Conservation (phyloP, 2,797 vertebrate species). For the Kryptolebias ocellatus region DNA sequence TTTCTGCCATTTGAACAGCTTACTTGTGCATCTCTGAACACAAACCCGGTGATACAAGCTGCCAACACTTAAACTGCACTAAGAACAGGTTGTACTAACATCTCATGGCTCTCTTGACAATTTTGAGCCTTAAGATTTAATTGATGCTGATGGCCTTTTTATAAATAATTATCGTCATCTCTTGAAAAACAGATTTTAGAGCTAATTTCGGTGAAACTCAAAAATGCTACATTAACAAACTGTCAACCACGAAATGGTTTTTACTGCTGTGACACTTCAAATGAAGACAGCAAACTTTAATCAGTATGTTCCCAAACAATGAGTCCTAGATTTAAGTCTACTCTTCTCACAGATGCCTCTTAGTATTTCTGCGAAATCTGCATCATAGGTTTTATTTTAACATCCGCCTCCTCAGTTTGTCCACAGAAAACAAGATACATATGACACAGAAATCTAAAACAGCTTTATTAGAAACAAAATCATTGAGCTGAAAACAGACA, state of each 20-base stretch:
- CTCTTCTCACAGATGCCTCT: constrained; percentile 3
- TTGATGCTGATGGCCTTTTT: constrained; percentile 16
- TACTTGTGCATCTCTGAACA: constrained; percentile 28
- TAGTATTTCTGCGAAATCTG: constrained; percentile 9
- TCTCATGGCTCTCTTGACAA: constrained; percentile 8
- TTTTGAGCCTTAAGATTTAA: background rate
- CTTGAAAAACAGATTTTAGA: constrained; percentile 12
- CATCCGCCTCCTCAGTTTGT: constrained; percentile 14
- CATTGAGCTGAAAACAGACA: constrained; percentile 17
- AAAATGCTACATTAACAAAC: no score
- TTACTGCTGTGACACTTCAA: no score
- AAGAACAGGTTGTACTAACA: constrained; percentile 20
- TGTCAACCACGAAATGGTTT: no score
- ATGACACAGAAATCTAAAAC: constrained; percentile 1
- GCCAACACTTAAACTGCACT: constrained; percentile 29
- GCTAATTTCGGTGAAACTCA: background rate
- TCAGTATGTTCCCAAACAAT: no score
- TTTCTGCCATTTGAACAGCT: constrained; percentile 24
- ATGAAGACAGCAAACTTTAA: no score
- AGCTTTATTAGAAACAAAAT: constrained; percentile 11
- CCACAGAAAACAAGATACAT: constrained; percentile 16
- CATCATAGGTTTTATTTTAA: constrained; percentile 35
- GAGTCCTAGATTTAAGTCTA: background rate
- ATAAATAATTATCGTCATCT: constrained; percentile 22
- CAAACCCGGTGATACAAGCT: constrained; percentile 6